Percentiles rank a stretch among this genome's conserved stretches.
phyloP scores from a whole-genome alignment of 2,797 vertebrate species.

The Centroberyx gerrardi region DNA sequence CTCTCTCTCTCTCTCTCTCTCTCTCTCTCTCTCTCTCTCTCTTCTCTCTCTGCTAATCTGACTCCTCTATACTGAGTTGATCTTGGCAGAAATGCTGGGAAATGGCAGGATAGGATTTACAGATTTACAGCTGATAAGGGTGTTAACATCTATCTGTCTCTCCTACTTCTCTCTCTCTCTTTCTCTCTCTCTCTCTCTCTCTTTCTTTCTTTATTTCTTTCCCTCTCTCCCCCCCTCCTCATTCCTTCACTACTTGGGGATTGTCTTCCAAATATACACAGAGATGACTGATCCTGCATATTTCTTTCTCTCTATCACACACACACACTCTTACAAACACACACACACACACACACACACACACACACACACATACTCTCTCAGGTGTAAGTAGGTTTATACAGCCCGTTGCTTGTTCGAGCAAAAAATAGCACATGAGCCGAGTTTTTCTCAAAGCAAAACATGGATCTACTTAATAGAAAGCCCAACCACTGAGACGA shows the following conservation, averaged over 20 bases:
- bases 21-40: neutral
- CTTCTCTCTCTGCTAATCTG: conserved; percentile 29
- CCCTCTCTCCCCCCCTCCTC: neutral
- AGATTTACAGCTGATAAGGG: conserved; percentile 17
- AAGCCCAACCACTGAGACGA: conserved; percentile 40
- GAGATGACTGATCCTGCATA: conserved; percentile 38
- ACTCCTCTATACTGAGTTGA: conserved; percentile 18
- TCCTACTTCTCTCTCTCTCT: neutral
- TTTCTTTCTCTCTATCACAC: conserved; percentile 42
- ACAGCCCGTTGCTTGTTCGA: conserved; percentile 43
- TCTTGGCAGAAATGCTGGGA: conserved; percentile 17
- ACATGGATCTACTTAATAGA: conserved; percentile 26
- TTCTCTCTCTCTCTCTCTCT: neutral
- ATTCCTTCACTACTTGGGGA: conserved; percentile 32
- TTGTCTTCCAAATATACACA: conserved; percentile 61
- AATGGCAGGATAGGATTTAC: neutral
- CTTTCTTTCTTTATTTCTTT: neutral
- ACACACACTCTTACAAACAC: neutral
- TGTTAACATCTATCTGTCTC: neutral
- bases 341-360: conserved; percentile 1
- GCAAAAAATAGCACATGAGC: conserved; percentile 41
- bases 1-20: no score
- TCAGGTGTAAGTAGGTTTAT: conserved; percentile 47
- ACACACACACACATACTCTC: conserved; percentile 15
- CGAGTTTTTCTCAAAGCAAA: conserved; percentile 33